These are phyloP conservation scores for Musca domestica DNA, from an alignment of 1,140 invertebrate genomes.

Conservation along the genomic window DNA sequence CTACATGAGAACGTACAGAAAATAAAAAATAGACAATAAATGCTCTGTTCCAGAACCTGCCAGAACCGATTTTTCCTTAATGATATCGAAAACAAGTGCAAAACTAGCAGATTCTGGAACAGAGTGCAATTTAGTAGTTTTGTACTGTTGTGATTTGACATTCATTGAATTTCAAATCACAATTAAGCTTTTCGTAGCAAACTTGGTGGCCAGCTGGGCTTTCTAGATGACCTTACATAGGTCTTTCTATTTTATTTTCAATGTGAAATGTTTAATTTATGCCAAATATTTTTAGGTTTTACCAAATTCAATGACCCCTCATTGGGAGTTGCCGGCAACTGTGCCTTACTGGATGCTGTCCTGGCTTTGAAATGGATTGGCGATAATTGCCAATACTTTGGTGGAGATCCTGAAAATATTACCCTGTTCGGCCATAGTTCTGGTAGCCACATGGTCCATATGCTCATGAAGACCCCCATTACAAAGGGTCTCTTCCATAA, in stretches of 20 bases:
- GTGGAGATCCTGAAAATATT: constrained; percentile 61
- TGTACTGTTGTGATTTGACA: too few relatives aligned
- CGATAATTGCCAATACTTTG: constrained; percentile 61
- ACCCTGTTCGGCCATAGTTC: constrained; percentile 58
- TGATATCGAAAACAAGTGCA: too few relatives aligned
- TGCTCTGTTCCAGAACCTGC: too few relatives aligned
- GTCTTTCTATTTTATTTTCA: neutral
- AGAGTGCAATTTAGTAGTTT: too few relatives aligned
- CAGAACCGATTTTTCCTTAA: too few relatives aligned
- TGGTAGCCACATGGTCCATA: constrained; percentile 51
- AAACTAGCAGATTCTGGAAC: too few relatives aligned
- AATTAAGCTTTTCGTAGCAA: too few relatives aligned
- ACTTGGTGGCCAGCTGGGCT: too few relatives aligned
- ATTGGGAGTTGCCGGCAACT: constrained; percentile 59
- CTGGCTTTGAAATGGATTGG: constrained; percentile 61
- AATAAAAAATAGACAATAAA: too few relatives aligned
- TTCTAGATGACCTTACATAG: too few relatives aligned
- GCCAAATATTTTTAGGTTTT: constrained; percentile 44
- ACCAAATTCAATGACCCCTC: constrained; percentile 63
- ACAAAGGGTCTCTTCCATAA: constrained; percentile 59
- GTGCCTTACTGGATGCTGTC: constrained; percentile 58
- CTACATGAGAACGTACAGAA: too few relatives aligned
- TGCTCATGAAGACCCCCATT: constrained; percentile 39
- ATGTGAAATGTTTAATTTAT: neutral
- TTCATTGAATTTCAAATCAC: too few relatives aligned